Evolutionary conservation across 2,113 vertebrate species (phyloP).

Genomic region (Falcunculus frontatus): DNA sequence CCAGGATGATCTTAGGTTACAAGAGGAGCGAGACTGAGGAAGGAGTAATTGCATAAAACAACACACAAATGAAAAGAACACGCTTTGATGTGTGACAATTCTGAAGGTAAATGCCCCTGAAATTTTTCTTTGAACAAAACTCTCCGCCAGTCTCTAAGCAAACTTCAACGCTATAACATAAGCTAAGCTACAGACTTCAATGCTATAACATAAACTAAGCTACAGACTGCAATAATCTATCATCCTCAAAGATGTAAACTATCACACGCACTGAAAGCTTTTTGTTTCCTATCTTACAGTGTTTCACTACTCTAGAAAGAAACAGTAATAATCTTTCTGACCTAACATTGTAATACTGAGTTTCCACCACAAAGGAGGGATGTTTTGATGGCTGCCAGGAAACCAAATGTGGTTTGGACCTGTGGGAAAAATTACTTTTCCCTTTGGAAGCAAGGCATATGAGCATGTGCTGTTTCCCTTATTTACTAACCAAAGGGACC

Average conservation of each 20-base stretch:
- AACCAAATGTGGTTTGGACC: not conserved
- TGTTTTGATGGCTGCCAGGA: not conserved
- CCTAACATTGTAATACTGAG: not conserved
- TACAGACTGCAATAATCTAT: not conserved
- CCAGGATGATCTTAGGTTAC: not conserved
- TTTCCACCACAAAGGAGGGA: conserved; percentile 26
- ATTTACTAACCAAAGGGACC: not conserved
- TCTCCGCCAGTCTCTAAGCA: not conserved
- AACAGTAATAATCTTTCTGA: not conserved
- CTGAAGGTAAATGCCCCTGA: not conserved
- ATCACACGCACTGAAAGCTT: not conserved
- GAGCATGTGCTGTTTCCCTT: not conserved
- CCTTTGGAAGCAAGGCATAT: not conserved
- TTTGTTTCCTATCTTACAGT: not conserved
- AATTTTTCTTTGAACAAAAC: not conserved
- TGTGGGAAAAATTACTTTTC: not conserved
- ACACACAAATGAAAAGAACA: not conserved
- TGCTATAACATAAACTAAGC: not conserved
- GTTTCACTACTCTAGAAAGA: not conserved
- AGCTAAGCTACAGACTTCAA: not conserved
- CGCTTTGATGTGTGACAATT: not conserved
- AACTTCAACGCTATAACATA: not conserved
- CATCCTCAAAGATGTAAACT: not conserved
- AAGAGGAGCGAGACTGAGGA: not conserved
- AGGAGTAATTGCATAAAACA: not conserved